Evolutionary conservation across 2,797 vertebrate species (phyloP).

Genomic region (Psittacula derbiana): DNA sequence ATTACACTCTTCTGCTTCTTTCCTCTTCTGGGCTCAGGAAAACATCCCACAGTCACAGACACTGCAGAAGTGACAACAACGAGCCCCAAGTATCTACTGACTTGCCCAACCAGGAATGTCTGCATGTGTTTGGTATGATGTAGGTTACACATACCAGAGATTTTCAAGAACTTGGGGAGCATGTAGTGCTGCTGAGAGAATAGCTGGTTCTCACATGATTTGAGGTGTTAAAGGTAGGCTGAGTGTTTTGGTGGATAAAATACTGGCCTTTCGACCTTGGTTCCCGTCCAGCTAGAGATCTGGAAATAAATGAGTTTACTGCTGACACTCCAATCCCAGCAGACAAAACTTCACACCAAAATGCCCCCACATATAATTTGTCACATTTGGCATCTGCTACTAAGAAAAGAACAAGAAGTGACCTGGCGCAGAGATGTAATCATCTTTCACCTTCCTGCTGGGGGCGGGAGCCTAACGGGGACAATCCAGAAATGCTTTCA

Average conservation of each 20-base stretch:
- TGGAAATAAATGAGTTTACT: conserved; percentile 66
- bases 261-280: conserved; percentile 19
- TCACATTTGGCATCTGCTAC: conserved; percentile 66
- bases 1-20: neutral
- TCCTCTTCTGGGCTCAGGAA: neutral
- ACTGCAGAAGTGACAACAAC: neutral
- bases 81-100: neutral
- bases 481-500: conserved; percentile 27
- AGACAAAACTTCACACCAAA: conserved; percentile 53
- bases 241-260: conserved; percentile 34
- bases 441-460: conserved; percentile 72
- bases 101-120: neutral
- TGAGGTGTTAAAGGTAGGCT: conserved; percentile 6
- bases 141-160: fast-evolving
- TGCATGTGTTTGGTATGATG: fast-evolving
- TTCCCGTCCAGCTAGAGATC: conserved; percentile 43
- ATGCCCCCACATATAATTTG: conserved; percentile 62
- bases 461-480: neutral
- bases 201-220: neutral
- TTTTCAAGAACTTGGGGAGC: neutral
- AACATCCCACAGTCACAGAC: neutral
- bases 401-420: conserved; percentile 49
- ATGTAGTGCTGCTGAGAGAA: neutral
- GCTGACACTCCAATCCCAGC: conserved; percentile 52
- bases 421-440: conserved; percentile 67